Evolutionary conservation across 2,113 vertebrate species (phyloP), one percentile per base, ranked within the genome.

Genomic region (Ciconia stormi): DNA sequence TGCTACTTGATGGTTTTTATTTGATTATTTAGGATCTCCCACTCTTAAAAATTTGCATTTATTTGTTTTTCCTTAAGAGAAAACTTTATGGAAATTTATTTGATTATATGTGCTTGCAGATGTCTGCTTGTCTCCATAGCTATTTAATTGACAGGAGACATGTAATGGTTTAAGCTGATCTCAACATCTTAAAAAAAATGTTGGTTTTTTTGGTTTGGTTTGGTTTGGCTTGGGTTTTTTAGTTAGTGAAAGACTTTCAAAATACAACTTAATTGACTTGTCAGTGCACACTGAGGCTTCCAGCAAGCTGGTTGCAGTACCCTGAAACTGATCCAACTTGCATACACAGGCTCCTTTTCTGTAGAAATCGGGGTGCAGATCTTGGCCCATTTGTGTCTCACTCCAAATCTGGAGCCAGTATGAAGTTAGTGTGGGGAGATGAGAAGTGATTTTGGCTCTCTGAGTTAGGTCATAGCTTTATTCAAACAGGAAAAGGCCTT

Each of bases 171-270:
- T 26, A 55, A 81, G 7, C 9, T 72, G 8, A 67, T 81, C 46
- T 62, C 9, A 42, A 50, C 8, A 46, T 19, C 5, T 52, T 72
- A 12, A 93, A 76, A 76, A 70, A 52, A 15, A 23, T 17, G 0
- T 26, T 44, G 26, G 2, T 1, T 0, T 55, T 55, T 58, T 20
- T 4, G 9, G 3, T 74, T 71, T 22, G 6, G 3, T 5, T 32
- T 79, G 11, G 1, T 3, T 26, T 71, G 23, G 3, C 1, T 23
- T 73, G 23, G 1, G 1, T 32, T 49, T 89, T 87, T 67, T 26
- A 20, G 6, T 71, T n/a, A 46, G 19, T 20, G 32, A 71, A 70
- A 84, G 8, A 18, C 38, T 66, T 84, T 59, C 7, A 93, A 84
- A 74, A 36, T 53, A 7, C 25, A 44, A 44, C 20, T 72, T 67